Evolutionary conservation across 2,113 vertebrate species (phyloP).

Genomic region (Conger conger): DNA sequence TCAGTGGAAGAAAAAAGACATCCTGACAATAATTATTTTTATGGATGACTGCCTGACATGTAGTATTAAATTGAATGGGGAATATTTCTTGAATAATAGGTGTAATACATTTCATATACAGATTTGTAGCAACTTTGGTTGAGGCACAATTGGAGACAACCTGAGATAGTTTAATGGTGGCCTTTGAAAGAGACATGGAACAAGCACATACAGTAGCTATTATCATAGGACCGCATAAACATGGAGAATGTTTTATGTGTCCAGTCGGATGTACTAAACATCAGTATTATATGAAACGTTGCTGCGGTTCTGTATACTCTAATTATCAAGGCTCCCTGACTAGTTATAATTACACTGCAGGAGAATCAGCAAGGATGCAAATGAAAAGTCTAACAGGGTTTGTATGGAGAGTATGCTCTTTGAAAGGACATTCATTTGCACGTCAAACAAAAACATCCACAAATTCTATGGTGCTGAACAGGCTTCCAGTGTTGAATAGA

Average conservation of each 20-base stretch:
- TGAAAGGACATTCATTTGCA: background rate
- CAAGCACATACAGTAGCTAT: background rate
- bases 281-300: background rate
- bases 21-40: background rate
- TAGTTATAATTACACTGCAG: background rate
- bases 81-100: background rate
- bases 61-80: too few species aligned
- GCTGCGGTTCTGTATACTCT: background rate
- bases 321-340: background rate
- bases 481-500: background rate
- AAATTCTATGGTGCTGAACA: background rate
- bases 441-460: background rate
- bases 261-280: background rate
- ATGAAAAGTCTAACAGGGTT: conserved; percentile 3
- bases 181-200: background rate
- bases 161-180: background rate
- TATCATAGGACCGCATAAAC: background rate
- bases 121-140: background rate
- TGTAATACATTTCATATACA: background rate
- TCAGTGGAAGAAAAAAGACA: background rate
- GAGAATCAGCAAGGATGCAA: conserved; percentile 13
- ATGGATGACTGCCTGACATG: background rate
- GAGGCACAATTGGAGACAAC: background rate
- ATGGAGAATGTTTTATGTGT: background rate
- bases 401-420: background rate